A percentile compares a stretch with the other conserved stretches of the same genome.
phyloP scores from a whole-genome alignment of 2,797 vertebrate genomes.

The Pempheris klunzingeri region DNA sequence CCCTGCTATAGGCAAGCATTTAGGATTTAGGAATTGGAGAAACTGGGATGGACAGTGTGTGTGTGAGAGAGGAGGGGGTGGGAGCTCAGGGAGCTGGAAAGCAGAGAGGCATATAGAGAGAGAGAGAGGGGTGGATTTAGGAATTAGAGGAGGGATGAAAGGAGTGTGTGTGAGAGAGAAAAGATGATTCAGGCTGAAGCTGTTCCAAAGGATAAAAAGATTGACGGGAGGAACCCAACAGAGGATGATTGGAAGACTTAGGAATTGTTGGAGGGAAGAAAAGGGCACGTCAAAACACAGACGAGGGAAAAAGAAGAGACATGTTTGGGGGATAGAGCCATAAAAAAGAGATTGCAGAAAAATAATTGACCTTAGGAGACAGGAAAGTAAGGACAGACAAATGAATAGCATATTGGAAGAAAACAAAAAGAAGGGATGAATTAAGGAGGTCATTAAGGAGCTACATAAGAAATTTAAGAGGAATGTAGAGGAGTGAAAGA shows the following conservation, averaged over 20 bases:
- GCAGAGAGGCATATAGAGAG: conserved; percentile 27
- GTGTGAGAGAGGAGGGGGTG: neutral
- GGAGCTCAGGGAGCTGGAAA: conserved; percentile 13
- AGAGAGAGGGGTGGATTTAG: conserved; percentile 52
- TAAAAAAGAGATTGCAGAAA: neutral
- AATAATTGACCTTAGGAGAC: neutral
- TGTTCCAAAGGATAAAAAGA: conserved; percentile 42
- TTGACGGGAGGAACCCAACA: conserved; percentile 13
- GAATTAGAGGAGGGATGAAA: conserved; percentile 53
- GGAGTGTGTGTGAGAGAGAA: conserved; percentile 21
- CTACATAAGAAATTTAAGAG: neutral
- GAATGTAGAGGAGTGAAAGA: neutral
- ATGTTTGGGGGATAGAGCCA: conserved; percentile 9
- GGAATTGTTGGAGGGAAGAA: conserved; percentile 30
- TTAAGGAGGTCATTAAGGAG: neutral
- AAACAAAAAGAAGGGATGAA: neutral
- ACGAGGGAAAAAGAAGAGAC: neutral
- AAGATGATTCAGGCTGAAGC: conserved; percentile 36
- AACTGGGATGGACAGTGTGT: conserved; percentile 36
- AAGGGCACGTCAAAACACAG: conserved; percentile 15
- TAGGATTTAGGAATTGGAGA: conserved; percentile 45
- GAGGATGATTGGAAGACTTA: conserved; percentile 36
- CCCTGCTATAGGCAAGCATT: conserved; percentile 34
- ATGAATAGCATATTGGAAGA: no score
- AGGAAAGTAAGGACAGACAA: neutral